Evolutionary conservation across 2,797 vertebrate genomes (phyloP).

Genomic region (Sarcoramphus papa): DNA sequence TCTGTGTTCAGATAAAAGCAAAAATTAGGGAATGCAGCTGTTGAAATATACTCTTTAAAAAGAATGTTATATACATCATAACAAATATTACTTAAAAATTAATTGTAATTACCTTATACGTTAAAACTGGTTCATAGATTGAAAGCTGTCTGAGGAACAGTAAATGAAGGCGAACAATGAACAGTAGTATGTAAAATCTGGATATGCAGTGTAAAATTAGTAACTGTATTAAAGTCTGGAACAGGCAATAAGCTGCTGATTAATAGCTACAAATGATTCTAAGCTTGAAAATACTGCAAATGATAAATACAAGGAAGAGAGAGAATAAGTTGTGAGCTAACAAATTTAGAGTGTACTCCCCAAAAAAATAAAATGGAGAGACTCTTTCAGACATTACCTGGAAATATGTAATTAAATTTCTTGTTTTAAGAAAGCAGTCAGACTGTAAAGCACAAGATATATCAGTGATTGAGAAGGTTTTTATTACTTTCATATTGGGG

Average conservation of each 20-base stretch:
- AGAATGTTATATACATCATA: not conserved
- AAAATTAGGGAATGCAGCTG: not conserved
- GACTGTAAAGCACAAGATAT: not conserved
- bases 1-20: not conserved
- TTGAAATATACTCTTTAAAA: not conserved
- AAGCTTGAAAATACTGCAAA: not conserved
- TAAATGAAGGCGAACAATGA: not conserved
- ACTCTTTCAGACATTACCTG: not conserved
- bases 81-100: not conserved
- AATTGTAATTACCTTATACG: not conserved
- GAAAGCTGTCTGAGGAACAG: not conserved
- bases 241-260: not conserved
- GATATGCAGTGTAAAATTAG: not conserved
- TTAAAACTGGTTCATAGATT: not conserved
- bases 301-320: not conserved
- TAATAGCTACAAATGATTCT: not conserved
- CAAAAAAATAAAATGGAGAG: fast-evolving
- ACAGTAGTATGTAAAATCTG: not conserved
- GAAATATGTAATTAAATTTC: not conserved
- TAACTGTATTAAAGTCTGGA: not conserved
- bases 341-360: not conserved
- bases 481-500: not conserved
- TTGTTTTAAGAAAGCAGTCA: not conserved
- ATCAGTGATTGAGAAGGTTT: not conserved
- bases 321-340: not conserved